Percentiles rank a stretch among this genome's conserved stretches.
Conservation (phyloP, 2,113 vertebrate species). For the Apeltes quadracus region DNA sequence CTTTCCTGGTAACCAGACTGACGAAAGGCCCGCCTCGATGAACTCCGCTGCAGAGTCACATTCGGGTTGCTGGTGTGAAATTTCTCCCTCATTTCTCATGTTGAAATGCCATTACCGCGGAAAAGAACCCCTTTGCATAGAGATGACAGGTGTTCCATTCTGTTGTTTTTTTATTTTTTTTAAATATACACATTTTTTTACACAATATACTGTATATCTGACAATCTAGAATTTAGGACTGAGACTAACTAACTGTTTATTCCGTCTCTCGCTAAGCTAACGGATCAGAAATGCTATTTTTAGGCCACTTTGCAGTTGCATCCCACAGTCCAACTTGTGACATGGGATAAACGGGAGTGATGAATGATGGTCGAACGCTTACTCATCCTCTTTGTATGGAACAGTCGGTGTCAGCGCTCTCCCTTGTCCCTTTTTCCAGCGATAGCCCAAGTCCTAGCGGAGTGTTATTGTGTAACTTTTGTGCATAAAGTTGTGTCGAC, state of each 20-base stretch:
- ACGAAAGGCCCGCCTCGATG: background rate
- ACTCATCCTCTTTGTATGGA: background rate
- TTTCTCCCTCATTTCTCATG: background rate
- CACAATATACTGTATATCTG: background rate
- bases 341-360: background rate
- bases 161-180: too few relatives aligned
- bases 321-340: background rate
- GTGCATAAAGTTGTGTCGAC: slow-evolving; percentile 1
- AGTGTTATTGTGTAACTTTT: background rate
- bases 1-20: background rate
- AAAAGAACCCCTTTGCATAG: background rate
- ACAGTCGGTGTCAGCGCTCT: slow-evolving; percentile 1
- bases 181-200: too few relatives aligned
- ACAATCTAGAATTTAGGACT: background rate
- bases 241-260: too few relatives aligned
- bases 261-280: background rate
- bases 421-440: background rate
- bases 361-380: background rate
- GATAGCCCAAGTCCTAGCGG: background rate
- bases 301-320: background rate
- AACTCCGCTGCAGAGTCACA: background rate
- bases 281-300: background rate
- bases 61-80: background rate
- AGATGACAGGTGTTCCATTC: background rate
- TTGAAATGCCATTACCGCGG: too few relatives aligned